Conservation (phyloP, 2,113 vertebrate genomes). For the Uria aalge region DNA sequence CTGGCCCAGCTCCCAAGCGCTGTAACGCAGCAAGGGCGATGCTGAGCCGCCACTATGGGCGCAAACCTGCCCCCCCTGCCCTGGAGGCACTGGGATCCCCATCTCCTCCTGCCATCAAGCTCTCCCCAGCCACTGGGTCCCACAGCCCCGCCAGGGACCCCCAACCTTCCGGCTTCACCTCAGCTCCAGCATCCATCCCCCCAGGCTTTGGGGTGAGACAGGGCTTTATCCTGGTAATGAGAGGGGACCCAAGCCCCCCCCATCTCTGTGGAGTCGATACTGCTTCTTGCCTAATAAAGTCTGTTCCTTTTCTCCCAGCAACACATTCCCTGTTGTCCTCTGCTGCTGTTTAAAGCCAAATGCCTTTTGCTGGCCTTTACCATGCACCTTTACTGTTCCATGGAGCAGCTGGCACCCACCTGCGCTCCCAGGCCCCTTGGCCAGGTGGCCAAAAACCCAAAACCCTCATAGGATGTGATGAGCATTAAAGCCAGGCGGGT, state of each 20-base stretch:
- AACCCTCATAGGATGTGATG: fast-evolving
- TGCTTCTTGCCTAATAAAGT: background rate
- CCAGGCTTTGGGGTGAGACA: background rate
- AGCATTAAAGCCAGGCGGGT: fast-evolving
- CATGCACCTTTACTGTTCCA: background rate
- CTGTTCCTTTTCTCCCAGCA: background rate
- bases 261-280: background rate
- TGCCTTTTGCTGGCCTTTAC: background rate
- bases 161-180: background rate
- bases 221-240: background rate
- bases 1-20: background rate
- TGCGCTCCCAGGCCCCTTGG: fast-evolving
- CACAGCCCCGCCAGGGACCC: background rate
- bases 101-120: background rate
- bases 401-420: background rate
- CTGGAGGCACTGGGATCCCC: background rate
- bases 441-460: background rate
- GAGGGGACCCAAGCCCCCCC: background rate
- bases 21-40: background rate
- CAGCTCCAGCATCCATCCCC: background rate
- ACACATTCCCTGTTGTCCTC: background rate
- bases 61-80: background rate
- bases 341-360: background rate
- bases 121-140: background rate
- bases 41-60: fast-evolving